Evolutionary conservation across 2,797 vertebrate species (phyloP), one percentile per base, ranked within the genome.

Genomic region (Tapirus indicus): DNA sequence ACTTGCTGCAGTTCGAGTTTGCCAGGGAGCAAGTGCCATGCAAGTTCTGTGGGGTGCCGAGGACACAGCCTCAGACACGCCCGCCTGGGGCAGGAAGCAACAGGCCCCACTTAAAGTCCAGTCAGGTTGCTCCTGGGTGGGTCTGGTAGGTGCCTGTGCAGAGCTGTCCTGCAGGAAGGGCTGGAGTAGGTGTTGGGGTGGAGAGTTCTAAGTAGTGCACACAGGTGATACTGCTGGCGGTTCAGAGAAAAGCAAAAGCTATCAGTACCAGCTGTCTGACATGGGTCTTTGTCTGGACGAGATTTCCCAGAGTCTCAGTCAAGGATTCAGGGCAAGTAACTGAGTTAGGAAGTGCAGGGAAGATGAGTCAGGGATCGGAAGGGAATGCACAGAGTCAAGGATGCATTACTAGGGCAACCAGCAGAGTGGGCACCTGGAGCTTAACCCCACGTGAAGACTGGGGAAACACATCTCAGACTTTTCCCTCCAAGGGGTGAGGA

Each of bases 131-230:
- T 69, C 18, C 29, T 41, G 29, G 4, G 2, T 7, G 6, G 41
- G 47, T 25, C 10, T 1, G 0, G 7, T 7, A 0, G 49, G 11
- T 0, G 1, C 52, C 41, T 1, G 2, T 4, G 32, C 10, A 12
- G 44, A 44, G 17, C 0, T 1, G 25, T 69, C 49, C 74, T 29
- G 6, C 6, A 3, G n/a, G 78, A 66, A 21, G 23, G 6, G 35
- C 41, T 44, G 32, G 47, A 17, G 47, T 17, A 32, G 7, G 27
- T 49, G 16, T 0, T 1, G 66, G 35, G 11, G 6, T 29, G 41
- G 25, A n/a, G 68, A 5, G 16, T 44, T n/a, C 79, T 14, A 8
- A 62, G 27, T 7, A 0, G 25, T 3, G 4, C n/a, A 3, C 5
- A 6, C 27, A 44, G 84, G 27, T 2, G 44, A 27, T 35, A 2